A percentile compares a stretch with the other conserved stretches of the same genome.
Evolutionary conservation across 1,140 invertebrate species (phyloP).

Genomic region (Pomacea maculata): DNA sequence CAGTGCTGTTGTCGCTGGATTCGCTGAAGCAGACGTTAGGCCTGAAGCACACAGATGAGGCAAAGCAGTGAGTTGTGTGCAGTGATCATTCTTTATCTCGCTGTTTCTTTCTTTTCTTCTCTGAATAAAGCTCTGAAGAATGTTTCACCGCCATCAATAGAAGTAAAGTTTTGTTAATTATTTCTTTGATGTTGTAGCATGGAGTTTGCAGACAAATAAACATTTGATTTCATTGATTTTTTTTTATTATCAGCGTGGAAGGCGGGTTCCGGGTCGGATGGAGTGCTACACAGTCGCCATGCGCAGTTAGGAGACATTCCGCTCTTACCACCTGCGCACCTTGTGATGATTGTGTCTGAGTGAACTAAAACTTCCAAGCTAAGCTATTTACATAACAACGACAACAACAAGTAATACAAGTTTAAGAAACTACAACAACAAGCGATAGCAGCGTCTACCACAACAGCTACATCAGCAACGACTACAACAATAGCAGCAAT

Average conservation of each 20-base stretch:
- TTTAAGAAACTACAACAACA: too few relatives aligned
- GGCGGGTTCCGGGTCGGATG: too few relatives aligned
- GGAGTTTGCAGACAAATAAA: background rate
- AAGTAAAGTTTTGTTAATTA: background rate
- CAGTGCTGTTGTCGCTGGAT: slow-evolving; percentile 19
- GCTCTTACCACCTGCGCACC: too few relatives aligned
- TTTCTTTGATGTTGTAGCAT: background rate
- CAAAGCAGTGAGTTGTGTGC: too few relatives aligned
- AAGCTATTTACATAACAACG: too few relatives aligned
- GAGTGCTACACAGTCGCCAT: too few relatives aligned
- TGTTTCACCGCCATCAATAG: background rate
- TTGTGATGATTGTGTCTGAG: too few relatives aligned
- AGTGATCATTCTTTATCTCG: background rate
- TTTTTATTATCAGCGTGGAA: background rate
- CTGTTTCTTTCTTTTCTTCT: background rate
- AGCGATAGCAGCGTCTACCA: background rate
- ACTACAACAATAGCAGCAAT: background rate
- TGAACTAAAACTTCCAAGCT: too few relatives aligned
- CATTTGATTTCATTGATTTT: background rate
- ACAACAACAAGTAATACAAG: too few relatives aligned
- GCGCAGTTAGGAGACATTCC: too few relatives aligned
- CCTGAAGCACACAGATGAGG: background rate
- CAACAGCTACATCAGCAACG: background rate
- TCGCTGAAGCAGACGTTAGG: slow-evolving; percentile 25
- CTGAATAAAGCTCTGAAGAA: background rate